Evolutionary conservation across 2,888 invertebrate species (phyloP).

Genomic region (Lumbricus terrestris): DNA sequence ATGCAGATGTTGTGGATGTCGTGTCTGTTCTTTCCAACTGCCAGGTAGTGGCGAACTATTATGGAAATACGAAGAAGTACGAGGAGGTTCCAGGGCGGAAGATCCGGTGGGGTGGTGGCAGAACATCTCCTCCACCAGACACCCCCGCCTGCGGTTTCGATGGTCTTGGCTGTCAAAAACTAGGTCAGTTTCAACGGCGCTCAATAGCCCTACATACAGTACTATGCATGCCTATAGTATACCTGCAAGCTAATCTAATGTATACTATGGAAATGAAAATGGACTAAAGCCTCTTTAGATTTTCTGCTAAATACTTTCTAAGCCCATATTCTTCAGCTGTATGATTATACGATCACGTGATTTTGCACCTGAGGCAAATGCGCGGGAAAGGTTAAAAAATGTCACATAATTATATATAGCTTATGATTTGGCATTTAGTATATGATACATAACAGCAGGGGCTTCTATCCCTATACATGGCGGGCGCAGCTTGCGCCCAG

Average conservation of each 20-base stretch:
- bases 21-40: neutral
- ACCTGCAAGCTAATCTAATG: neutral
- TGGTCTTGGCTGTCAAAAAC: constrained; percentile 39
- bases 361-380: neutral
- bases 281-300: too few relatives aligned
- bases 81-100: constrained; percentile 69
- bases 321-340: neutral
- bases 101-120: constrained; percentile 81
- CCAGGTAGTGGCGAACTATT: constrained; percentile 87
- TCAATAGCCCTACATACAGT: too few relatives aligned
- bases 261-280: neutral
- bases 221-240: too few relatives aligned
- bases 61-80: constrained; percentile 73
- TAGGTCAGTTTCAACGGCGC: constrained; percentile 30
- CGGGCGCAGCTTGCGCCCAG: too few relatives aligned
- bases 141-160: constrained; percentile 91
- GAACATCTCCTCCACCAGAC: constrained; percentile 71
- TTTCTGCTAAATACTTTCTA: too few relatives aligned
- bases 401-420: too few relatives aligned
- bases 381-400: neutral
- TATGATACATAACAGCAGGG: too few relatives aligned
- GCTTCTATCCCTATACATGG: too few relatives aligned
- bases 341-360: neutral
- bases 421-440: too few relatives aligned
- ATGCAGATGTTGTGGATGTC: neutral